A percentile compares a stretch with the other conserved stretches of the same genome.
phyloP scores from a whole-genome alignment of 92 coral and sea anemone species.

The Epizoanthus ramosus region DNA sequence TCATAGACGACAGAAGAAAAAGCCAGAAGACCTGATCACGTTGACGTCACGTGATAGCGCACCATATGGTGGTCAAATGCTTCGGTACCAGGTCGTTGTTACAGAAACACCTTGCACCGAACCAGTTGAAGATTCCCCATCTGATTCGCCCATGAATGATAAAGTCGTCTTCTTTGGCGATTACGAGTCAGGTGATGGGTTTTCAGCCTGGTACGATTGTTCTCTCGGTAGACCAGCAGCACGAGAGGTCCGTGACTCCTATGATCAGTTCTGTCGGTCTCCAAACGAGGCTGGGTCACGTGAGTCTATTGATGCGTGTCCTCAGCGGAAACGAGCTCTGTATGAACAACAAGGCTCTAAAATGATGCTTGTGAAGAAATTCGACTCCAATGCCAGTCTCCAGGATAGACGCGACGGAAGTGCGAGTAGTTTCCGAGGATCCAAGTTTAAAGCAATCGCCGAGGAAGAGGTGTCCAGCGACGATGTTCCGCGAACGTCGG shows the following conservation, averaged over 20 bases:
- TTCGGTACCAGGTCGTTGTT: conserved; percentile 53
- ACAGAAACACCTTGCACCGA: conserved; percentile 43
- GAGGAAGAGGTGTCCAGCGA: conserved; percentile 57
- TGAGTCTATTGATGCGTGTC: conserved; percentile 78
- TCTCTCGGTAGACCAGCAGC: conserved; percentile 83
- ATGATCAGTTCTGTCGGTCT: conserved; percentile 86
- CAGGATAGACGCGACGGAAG: conserved; percentile 61
- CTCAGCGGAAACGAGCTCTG: conserved; percentile 65
- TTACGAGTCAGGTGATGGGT: conserved; percentile 60
- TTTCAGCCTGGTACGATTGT: conserved; percentile 88
- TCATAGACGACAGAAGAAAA: conserved; percentile 48
- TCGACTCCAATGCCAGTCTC: conserved; percentile 77
- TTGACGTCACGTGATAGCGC: conserved; percentile 70
- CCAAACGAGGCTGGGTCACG: conserved; percentile 86
- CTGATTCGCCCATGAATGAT: conserved; percentile 45
- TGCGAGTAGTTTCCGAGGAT: conserved; percentile 46
- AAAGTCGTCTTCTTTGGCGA: conserved; percentile 82
- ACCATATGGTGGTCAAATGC: conserved; percentile 70
- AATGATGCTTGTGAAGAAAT: conserved; percentile 59
- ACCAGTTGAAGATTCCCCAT: conserved; percentile 48
- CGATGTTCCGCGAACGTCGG: conserved; percentile 62
- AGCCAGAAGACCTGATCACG: conserved; percentile 67
- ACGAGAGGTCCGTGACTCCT: conserved; percentile 97
- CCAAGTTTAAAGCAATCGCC: conserved; percentile 61
- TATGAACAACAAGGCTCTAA: conserved; percentile 78